phyloP scores from a whole-genome alignment of 2,113 vertebrate genomes.

The Corythornis cristatus region DNA sequence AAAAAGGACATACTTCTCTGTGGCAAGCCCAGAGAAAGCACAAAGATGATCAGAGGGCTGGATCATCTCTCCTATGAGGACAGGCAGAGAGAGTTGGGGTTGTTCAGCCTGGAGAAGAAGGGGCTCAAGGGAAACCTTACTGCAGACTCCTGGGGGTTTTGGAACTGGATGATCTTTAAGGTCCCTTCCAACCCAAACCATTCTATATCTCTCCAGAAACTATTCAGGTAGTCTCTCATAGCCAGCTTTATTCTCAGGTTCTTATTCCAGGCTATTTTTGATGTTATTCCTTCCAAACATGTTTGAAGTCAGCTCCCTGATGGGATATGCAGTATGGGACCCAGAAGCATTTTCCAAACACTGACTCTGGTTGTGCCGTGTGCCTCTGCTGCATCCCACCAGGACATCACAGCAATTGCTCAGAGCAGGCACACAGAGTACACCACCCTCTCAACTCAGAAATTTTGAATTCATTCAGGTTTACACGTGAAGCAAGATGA shows the following conservation, averaged over 20 bases:
- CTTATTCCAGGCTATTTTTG: background rate
- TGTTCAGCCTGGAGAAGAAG: no score
- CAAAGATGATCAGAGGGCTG: no score
- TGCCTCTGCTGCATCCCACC: background rate
- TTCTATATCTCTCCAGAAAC: background rate
- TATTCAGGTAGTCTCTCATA: background rate
- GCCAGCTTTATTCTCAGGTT: background rate
- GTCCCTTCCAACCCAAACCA: no score
- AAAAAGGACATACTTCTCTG: no score
- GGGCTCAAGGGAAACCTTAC: no score
- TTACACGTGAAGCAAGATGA: background rate
- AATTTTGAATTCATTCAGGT: background rate
- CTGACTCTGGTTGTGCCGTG: background rate
- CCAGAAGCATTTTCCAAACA: background rate
- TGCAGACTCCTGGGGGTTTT: no score
- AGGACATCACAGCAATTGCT: rapidly evolving
- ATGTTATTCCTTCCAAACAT: background rate
- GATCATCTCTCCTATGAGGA: no score
- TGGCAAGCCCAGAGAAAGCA: no score
- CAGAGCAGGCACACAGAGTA: background rate
- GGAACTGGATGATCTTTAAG: no score
- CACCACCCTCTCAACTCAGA: background rate
- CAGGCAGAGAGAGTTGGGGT: no score
- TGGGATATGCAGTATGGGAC: background rate
- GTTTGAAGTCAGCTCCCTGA: background rate